Evolutionary conservation across 2,888 invertebrate genomes (phyloP).

Genomic region (Amphipyra berbera): DNA sequence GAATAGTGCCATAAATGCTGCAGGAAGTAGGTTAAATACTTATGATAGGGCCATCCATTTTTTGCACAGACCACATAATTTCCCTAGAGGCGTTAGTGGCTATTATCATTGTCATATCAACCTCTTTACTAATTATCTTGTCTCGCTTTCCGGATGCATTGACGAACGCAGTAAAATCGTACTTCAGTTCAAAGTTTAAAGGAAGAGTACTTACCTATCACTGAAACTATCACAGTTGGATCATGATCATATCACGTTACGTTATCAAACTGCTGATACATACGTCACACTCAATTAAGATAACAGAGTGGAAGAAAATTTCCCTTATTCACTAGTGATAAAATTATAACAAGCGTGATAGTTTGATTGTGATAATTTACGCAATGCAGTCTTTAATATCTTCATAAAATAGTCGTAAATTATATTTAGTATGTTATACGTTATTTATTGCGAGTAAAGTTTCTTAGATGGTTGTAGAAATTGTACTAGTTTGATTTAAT

Average conservation of each 20-base stretch:
- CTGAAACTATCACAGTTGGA: conserved; percentile 12
- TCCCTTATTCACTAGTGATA: conserved; percentile 21
- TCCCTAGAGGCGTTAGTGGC: too few relatives aligned
- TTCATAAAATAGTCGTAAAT: conserved; percentile 25
- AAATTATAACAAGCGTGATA: background rate
- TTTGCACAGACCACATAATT: too few relatives aligned
- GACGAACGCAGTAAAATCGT: too few relatives aligned
- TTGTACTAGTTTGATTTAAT: conserved; percentile 1
- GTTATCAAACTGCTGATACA: conserved; percentile 6
- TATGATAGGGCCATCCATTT: too few relatives aligned
- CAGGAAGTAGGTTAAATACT: too few relatives aligned
- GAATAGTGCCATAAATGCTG: too few relatives aligned
- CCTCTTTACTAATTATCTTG: too few relatives aligned
- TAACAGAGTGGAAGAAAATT: conserved; percentile 35
- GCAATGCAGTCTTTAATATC: conserved; percentile 8
- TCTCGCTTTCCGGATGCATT: too few relatives aligned
- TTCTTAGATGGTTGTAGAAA: conserved; percentile 4
- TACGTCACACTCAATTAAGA: conserved; percentile 6
- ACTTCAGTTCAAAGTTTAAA: too few relatives aligned
- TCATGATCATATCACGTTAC: conserved; percentile 6
- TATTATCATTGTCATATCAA: too few relatives aligned
- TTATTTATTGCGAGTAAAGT: conserved; percentile 12
- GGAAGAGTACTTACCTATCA: too few relatives aligned
- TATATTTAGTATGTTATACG: conserved; percentile 1
- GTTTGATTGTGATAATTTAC: conserved; percentile 16